Base-by-base conservation (phyloP, 2,797 vertebrate species). In the Yasuhikotakia modesta region DNA sequence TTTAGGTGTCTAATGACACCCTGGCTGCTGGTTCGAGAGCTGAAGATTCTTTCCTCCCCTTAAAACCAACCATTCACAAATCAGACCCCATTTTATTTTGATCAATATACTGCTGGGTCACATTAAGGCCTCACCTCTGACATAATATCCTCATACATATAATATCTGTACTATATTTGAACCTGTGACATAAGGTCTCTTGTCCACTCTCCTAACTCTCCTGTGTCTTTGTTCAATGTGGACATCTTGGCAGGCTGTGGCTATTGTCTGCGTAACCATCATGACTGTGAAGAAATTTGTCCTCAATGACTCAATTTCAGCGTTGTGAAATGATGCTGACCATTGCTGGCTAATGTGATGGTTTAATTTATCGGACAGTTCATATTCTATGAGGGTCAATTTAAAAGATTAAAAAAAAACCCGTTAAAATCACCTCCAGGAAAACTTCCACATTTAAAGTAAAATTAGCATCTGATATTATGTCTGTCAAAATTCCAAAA, bases 81-180 rank as follows among this genome's bases (percentile, higher is more conserved):
- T 6, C 1, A 53, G 72, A 52, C 14, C 7, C 73, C 14, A 12
- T 55, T 66, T 53, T 24, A 55, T 53, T 53, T 53, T 43, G 16
- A 39, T 22, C 46, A 17, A n/a, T 24, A 43, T 32, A 50, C 19
- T 35, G 7, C 21, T 35, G 21, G 16, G 14, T 73, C 58, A 35
- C 7, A 35, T 53, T 46, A 27, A 13, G 19, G 6, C 3, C 55
- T n/a, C 14, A 55, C 21, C 32, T 53, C 16, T 6, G 2, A 65
- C 58, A 24, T 21, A 45, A 55, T 66, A 45, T 75, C 57, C 39
- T 24, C 48, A 75, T 43, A 13, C 63, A 12, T 57, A 32, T 68
- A n/a, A 48, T 58, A 68, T 76, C 11, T 76, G 39, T 45, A 68
- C 39, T 68, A 58, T 58, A 58, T 68, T 75, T 67, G 24, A 75